Conservation (phyloP, 2,888 invertebrate genomes). For the Flexamia atlantica region DNA sequence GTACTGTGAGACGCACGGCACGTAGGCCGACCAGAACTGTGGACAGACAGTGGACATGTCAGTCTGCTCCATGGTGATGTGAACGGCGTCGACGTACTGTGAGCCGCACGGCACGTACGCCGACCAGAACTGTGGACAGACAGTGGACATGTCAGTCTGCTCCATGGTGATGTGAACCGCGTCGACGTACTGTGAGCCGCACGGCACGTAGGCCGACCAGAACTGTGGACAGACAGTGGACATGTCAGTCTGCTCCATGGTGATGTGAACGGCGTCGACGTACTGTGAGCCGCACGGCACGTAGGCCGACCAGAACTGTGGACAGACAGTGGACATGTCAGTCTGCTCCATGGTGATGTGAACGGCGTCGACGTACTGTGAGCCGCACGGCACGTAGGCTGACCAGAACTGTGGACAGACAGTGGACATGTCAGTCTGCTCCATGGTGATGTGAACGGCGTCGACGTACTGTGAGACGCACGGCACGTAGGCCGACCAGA, state of each 20-base stretch:
- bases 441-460: slow-evolving; percentile 90
- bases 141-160: slow-evolving; percentile 84
- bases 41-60: too few relatives aligned
- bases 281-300: too few relatives aligned
- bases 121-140: too few relatives aligned
- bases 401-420: slow-evolving; percentile 82
- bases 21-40: slow-evolving; percentile 90
- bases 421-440: slow-evolving; percentile 86
- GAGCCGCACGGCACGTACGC: too few relatives aligned
- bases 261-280: too few relatives aligned
- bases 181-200: slow-evolving; percentile 89
- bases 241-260: too few relatives aligned
- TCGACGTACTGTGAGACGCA: slow-evolving; percentile 90
- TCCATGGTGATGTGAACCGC: slow-evolving; percentile 91
- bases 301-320: too few relatives aligned
- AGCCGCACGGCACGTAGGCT: slow-evolving; percentile 91
- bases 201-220: slow-evolving; percentile 93
- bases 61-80: too few relatives aligned
- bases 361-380: slow-evolving; percentile 89
- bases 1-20: slow-evolving; percentile 90
- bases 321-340: slow-evolving; percentile 77
- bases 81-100: too few relatives aligned
- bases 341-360: slow-evolving; percentile 92
- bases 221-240: slow-evolving; percentile 74
- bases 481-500: slow-evolving; percentile 93